Conservation (phyloP, 23 tunicate genomes). For the Botrylloides violaceus region DNA sequence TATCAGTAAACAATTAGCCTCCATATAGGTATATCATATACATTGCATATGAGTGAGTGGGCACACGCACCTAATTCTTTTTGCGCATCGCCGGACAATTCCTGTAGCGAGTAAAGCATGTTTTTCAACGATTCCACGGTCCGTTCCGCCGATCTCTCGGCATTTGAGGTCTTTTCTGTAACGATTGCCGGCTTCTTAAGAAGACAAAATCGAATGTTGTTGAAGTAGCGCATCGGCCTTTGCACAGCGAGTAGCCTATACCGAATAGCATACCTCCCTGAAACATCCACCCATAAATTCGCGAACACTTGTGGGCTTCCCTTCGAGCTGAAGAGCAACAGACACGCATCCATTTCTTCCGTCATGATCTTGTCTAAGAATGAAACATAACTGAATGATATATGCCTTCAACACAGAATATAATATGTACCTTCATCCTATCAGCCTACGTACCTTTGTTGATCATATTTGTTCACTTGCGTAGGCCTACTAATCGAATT, state of each 20-base stretch:
- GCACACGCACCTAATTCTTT: slow-evolving; percentile 7
- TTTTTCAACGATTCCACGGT: slow-evolving; percentile 27
- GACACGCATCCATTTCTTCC: neutral
- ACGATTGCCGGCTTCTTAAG: neutral
- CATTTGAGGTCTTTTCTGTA: neutral
- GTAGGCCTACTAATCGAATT: too few species aligned
- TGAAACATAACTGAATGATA: too few species aligned
- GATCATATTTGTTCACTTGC: neutral
- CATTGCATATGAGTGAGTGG: too few species aligned
- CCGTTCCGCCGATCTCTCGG: neutral
- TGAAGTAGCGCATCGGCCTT: too few species aligned
- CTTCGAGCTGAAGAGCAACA: slow-evolving; percentile 22
- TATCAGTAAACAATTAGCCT: too few species aligned
- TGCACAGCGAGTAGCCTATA: too few species aligned
- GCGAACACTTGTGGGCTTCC: slow-evolving; percentile 16
- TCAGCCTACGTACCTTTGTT: neutral
- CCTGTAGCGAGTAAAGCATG: slow-evolving; percentile 20
- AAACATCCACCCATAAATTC: slow-evolving; percentile 31
- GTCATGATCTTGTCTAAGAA: too few species aligned
- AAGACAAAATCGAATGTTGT: too few species aligned
- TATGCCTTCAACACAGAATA: too few species aligned
- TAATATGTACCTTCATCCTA: too few species aligned
- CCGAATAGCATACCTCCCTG: neutral
- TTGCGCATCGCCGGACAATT: slow-evolving; percentile 7
- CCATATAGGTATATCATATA: too few species aligned